phyloP scores from a whole-genome alignment of 2,113 vertebrate species.

The Sylvicapra grimmia region DNA sequence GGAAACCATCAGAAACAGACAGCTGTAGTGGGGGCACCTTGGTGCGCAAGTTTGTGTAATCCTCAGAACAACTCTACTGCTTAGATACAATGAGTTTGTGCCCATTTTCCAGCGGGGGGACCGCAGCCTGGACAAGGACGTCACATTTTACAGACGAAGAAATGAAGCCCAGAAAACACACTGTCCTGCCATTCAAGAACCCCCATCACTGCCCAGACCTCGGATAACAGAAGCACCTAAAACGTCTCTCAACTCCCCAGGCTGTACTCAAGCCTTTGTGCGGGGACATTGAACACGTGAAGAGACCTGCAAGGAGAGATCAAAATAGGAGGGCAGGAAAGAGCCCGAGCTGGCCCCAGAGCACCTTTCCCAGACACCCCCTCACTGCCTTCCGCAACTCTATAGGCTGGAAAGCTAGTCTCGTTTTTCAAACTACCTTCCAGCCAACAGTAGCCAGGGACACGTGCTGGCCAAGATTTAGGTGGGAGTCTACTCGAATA shows the following conservation, averaged over 20 bases:
- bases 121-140: accelerated
- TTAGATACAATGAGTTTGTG: accelerated
- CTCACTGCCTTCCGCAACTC: neutral
- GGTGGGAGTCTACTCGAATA: neutral
- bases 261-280: accelerated
- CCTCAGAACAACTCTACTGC: neutral
- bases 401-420: neutral
- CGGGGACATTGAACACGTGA: accelerated
- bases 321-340: neutral
- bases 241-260: neutral
- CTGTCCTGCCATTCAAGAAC: neutral
- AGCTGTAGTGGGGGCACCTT: neutral
- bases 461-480: accelerated
- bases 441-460: neutral
- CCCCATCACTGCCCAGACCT: neutral
- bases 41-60: accelerated
- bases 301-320: neutral
- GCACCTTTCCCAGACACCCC: neutral
- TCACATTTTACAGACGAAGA: neutral
- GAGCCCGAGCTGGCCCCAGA: neutral
- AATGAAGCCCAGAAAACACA: neutral
- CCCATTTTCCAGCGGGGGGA: neutral
- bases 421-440: neutral
- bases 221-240: neutral
- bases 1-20: neutral